Conservation (phyloP, 1,140 invertebrate genomes). For the Lasaia peninsularis region DNA sequence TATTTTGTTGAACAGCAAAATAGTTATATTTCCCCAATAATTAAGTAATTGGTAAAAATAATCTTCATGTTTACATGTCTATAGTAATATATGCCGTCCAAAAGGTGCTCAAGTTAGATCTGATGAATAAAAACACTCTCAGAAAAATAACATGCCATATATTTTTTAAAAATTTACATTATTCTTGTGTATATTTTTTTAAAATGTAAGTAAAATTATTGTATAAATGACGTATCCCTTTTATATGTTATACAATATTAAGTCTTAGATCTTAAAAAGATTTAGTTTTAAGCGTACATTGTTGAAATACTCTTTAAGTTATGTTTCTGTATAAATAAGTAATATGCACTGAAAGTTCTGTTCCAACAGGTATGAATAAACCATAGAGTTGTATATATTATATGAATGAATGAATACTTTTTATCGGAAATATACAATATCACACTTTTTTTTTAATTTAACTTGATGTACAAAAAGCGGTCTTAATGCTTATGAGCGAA, state of each 20-base stretch:
- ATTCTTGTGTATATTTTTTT: constrained; percentile 37
- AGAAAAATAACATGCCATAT: constrained; percentile 74
- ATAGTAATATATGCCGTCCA: constrained; percentile 23
- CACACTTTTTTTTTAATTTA: too few relatives aligned
- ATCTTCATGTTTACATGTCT: too few relatives aligned
- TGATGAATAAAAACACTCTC: constrained; percentile 42
- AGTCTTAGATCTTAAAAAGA: neutral
- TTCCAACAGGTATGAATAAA: too few relatives aligned
- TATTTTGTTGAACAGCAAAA: too few relatives aligned
- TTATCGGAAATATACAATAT: too few relatives aligned
- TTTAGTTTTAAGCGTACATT: constrained; percentile 1
- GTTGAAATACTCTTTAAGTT: neutral
- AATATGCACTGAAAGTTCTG: neutral
- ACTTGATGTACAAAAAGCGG: too few relatives aligned
- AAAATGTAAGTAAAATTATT: constrained; percentile 16
- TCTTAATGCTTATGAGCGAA: too few relatives aligned
- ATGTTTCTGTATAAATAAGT: neutral
- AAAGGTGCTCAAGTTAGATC: constrained; percentile 40
- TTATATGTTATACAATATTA: constrained; percentile 17
- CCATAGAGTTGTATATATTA: too few relatives aligned
- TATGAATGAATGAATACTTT: too few relatives aligned
- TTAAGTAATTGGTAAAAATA: too few relatives aligned
- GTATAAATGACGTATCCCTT: constrained; percentile 26
- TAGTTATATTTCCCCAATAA: too few relatives aligned
- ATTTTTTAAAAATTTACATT: constrained; percentile 67